Conservation (phyloP, 2,888 invertebrate genomes). For the Chymomyza amoena region DNA sequence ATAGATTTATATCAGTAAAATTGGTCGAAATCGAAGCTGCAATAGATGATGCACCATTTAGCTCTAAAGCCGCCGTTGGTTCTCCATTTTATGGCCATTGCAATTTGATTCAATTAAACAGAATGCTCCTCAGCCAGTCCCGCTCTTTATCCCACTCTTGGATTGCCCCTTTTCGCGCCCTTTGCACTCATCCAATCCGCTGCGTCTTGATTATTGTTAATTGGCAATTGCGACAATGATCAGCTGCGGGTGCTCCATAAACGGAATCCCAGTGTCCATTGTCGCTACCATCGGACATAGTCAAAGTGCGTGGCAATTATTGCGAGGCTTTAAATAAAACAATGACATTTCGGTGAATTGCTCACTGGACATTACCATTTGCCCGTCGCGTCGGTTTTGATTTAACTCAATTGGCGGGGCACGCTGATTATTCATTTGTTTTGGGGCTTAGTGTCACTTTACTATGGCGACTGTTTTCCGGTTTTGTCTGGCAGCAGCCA, state of each 20-base stretch:
- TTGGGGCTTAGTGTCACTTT: constrained; percentile 32
- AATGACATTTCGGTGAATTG: constrained; percentile 69
- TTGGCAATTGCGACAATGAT: constrained; percentile 56
- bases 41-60: background rate
- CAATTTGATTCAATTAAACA: constrained; percentile 59
- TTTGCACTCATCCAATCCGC: background rate
- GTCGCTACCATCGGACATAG: constrained; percentile 35
- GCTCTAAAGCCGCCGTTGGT: background rate
- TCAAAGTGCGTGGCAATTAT: constrained; percentile 75
- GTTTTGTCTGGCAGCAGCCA: constrained; percentile 50
- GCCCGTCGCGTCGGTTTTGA: constrained; percentile 60
- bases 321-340: constrained; percentile 68
- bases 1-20: background rate
- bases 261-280: background rate
- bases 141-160: constrained; percentile 32
- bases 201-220: constrained; percentile 45
- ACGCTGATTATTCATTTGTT: constrained; percentile 62
- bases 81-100: constrained; percentile 35
- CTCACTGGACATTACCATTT: constrained; percentile 35
- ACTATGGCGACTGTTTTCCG: constrained; percentile 45
- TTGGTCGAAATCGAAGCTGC: background rate
- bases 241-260: constrained; percentile 50
- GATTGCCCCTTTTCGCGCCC: constrained; percentile 3
- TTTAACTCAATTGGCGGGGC: constrained; percentile 64
- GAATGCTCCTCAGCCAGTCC: constrained; percentile 1